Evolutionary conservation across 1,140 invertebrate species (phyloP).

Genomic region (Drosophila micromelanica): DNA sequence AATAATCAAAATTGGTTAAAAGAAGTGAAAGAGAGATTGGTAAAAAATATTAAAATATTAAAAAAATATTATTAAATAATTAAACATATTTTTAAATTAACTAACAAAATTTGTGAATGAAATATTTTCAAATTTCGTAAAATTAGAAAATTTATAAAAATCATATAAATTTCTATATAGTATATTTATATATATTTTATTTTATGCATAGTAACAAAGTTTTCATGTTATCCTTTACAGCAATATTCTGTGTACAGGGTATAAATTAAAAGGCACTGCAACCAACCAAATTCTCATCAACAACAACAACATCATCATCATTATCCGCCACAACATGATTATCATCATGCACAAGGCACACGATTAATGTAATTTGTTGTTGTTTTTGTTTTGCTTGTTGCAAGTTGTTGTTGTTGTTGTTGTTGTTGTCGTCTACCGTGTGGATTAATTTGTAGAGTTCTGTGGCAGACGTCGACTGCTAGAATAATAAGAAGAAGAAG

Average conservation of each 20-base stretch:
- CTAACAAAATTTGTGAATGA: no score
- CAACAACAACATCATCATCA: constrained; percentile 16
- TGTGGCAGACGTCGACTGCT: constrained; percentile 20
- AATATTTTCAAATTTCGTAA: no score
- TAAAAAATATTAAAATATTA: no score
- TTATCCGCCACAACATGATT: constrained; percentile 1
- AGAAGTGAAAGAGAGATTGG: no score
- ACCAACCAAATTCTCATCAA: constrained; percentile 21
- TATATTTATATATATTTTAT: no score
- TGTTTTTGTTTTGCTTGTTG: constrained; percentile 41
- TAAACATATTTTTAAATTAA: no score
- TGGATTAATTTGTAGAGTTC: constrained; percentile 77
- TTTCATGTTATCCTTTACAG: no score
- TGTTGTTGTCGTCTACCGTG: constrained; percentile 66
- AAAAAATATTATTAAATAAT: no score
- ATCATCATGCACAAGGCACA: constrained; percentile 40
- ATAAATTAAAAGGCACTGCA: constrained; percentile 1
- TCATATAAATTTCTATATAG: no score
- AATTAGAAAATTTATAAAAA: no score
- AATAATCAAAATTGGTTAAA: no score
- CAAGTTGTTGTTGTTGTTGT: constrained; percentile 29
- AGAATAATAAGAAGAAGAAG: background rate
- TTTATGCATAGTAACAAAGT: no score
- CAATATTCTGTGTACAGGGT: background rate
- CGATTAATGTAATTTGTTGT: constrained; percentile 69